Conservation (phyloP, 2,113 vertebrate genomes). For the Cynoglossus semilaevis region DNA sequence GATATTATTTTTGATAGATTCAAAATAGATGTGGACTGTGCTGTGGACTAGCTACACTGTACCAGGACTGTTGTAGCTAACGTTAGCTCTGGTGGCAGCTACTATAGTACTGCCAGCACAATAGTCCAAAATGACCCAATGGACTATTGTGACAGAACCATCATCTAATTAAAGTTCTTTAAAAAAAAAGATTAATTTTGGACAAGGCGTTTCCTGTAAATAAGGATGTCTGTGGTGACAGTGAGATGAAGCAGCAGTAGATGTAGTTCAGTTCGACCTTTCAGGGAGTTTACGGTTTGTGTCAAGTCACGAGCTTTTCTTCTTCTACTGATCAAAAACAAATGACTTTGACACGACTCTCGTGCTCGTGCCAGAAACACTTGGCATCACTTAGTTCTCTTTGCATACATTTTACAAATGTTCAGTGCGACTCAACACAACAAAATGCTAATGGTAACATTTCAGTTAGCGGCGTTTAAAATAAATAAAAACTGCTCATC, state of each 20-base stretch:
- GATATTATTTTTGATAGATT: too few relatives aligned
- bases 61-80: too few relatives aligned
- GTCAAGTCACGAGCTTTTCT: conserved; percentile 50
- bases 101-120: too few relatives aligned
- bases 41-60: too few relatives aligned
- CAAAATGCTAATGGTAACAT: conserved; percentile 76
- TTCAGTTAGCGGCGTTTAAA: conserved; percentile 48
- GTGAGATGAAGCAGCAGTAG: conserved; percentile 37
- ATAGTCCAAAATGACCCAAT: too few relatives aligned
- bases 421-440: conserved; percentile 63
- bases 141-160: too few relatives aligned
- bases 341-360: conserved; percentile 41
- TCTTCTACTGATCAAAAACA: conserved; percentile 61
- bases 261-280: conserved; percentile 53
- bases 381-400: conserved; percentile 65
- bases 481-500: conserved; percentile 37
- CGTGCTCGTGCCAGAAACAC: conserved; percentile 54
- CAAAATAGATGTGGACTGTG: too few relatives aligned
- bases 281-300: conserved; percentile 57
- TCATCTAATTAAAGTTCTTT: too few relatives aligned
- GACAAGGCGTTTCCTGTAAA: too few relatives aligned
- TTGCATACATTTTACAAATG: conserved; percentile 68
- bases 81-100: too few relatives aligned
- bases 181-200: too few relatives aligned
- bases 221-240: too few relatives aligned